These are phyloP conservation scores for Bothrops jararaca DNA, from an alignment of 2,113 vertebrate species.

Conservation along the genomic window DNA sequence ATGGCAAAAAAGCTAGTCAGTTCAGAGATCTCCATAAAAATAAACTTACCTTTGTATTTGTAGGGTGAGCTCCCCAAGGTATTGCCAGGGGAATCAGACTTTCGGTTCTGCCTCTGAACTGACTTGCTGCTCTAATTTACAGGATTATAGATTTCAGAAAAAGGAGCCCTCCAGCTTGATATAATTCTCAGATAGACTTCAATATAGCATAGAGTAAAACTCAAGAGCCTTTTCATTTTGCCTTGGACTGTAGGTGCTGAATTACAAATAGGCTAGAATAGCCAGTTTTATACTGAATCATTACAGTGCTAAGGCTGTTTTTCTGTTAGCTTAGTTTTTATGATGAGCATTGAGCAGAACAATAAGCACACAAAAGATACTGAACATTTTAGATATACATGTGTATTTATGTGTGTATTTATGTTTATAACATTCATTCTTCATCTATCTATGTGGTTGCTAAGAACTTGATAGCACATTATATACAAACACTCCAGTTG, in stretches of 20 bases:
- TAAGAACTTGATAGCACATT: neutral
- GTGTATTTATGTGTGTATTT: neutral
- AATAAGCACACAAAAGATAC: slow-evolving; percentile 39
- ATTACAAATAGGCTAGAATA: neutral
- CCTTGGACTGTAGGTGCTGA: neutral
- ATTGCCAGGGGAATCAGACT: neutral
- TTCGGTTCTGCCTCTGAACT: neutral
- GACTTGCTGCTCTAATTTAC: neutral
- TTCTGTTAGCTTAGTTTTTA: slow-evolving; percentile 24
- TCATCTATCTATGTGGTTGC: neutral
- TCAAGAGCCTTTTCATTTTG: neutral
- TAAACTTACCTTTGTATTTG: neutral
- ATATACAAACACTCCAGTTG: slow-evolving; percentile 6
- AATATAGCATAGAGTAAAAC: neutral
- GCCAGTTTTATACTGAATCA: neutral
- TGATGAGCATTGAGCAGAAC: slow-evolving; percentile 47
- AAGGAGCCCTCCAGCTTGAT: neutral
- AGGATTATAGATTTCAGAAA: neutral
- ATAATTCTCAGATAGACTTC: neutral
- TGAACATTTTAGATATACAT: slow-evolving; percentile 5
- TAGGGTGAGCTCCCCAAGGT: neutral
- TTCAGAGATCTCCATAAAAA: neutral
- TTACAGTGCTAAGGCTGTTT: neutral
- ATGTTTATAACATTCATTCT: neutral
- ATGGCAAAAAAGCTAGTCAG: neutral